Evolutionary conservation across 1,140 invertebrate genomes (phyloP).

Genomic region (Eriocheir sinensis): DNA sequence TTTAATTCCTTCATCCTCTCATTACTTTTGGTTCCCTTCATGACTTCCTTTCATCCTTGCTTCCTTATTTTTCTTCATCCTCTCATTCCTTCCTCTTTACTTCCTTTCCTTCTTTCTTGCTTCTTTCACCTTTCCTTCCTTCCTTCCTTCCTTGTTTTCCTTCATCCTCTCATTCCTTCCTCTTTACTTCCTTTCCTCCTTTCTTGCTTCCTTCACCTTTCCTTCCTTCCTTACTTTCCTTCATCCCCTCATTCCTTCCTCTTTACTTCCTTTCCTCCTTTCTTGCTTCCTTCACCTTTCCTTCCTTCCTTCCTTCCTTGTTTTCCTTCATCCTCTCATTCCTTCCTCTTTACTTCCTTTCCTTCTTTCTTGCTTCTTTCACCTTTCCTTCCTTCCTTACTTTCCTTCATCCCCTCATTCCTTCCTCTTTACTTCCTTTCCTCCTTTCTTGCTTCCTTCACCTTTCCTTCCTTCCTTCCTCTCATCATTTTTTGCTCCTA

Average conservation of each 20-base stretch:
- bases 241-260: not conserved
- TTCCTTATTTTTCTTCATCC: not conserved
- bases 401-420: too few relatives aligned
- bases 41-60: not conserved
- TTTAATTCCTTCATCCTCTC: too few relatives aligned
- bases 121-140: not conserved
- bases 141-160: constrained; percentile 5
- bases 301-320: not conserved
- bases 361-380: not conserved
- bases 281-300: not conserved
- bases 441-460: not conserved
- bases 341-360: too few relatives aligned
- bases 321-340: not conserved
- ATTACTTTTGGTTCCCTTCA: not conserved
- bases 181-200: not conserved
- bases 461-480: not conserved
- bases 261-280: not conserved
- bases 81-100: not conserved
- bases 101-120: not conserved
- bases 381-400: too few relatives aligned
- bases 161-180: constrained; percentile 20
- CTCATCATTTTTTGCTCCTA: not conserved
- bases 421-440: not conserved
- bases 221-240: not conserved
- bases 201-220: not conserved